phyloP scores from a whole-genome alignment of 1,140 invertebrate species.

The Drosophila eugracilis region DNA sequence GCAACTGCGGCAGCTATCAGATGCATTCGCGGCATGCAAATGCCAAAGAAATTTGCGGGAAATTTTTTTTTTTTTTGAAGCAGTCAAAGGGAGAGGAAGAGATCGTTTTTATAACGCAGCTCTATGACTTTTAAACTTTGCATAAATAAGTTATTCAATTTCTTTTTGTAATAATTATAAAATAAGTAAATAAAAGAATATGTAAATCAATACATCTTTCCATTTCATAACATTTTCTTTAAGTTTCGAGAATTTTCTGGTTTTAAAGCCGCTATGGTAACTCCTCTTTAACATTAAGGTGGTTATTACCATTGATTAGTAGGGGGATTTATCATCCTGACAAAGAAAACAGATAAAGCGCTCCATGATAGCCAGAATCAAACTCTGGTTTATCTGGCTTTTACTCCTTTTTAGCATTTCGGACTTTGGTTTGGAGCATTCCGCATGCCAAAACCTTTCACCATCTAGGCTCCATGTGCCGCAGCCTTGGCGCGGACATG shows the following conservation, averaged over 20 bases:
- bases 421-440: conserved; percentile 30
- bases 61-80: conserved; percentile 7
- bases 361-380: background rate
- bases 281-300: no score
- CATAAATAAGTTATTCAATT: no score
- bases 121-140: no score
- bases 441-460: conserved; percentile 71
- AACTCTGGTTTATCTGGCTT: background rate
- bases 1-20: conserved; percentile 14
- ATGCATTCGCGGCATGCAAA: conserved; percentile 62
- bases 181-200: no score
- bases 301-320: background rate
- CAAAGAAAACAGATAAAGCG: background rate
- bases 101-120: no score
- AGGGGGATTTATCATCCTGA: background rate
- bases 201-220: background rate
- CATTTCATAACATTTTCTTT: no score
- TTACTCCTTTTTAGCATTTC: conserved; percentile 28
- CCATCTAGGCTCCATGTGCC: conserved; percentile 42
- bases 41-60: conserved; percentile 64
- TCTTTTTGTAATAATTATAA: no score
- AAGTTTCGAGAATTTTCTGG: no score
- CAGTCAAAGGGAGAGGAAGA: no score
- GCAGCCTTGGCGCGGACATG: conserved; percentile 60
- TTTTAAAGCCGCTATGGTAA: no score